Percentiles rank a stretch among this genome's conserved stretches.
phyloP scores from a whole-genome alignment of 1,140 invertebrate species.

The Cotesia vestalis region DNA sequence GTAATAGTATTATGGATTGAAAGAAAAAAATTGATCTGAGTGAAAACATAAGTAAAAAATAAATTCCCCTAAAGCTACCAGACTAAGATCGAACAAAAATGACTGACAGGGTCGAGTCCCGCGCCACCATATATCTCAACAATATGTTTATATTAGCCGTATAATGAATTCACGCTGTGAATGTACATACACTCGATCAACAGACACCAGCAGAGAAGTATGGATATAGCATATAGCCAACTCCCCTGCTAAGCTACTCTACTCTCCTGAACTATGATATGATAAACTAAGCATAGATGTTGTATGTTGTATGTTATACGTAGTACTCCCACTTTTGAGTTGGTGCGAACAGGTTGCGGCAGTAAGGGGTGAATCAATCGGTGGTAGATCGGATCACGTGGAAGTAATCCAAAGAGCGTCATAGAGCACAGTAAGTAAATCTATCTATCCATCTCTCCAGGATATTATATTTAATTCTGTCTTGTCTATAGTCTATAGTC shows the following conservation, averaged over 20 bases:
- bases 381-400: constrained; percentile 45
- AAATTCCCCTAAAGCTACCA: not conserved
- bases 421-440: constrained; percentile 36
- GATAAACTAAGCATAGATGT: too few species aligned
- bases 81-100: constrained; percentile 13
- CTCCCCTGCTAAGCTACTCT: not conserved
- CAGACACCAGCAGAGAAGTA: not conserved
- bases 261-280: not conserved
- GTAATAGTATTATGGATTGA: too few species aligned
- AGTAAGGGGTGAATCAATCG: constrained; percentile 36
- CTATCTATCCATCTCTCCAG: constrained; percentile 16
- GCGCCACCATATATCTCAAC: constrained; percentile 35
- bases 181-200: constrained; percentile 5
- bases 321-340: constrained; percentile 39
- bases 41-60: not conserved
- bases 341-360: constrained; percentile 56
- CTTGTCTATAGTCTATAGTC: not conserved
- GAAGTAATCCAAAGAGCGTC: constrained; percentile 19
- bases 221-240: constrained; percentile 13
- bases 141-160: constrained; percentile 66
- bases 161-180: constrained; percentile 62
- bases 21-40: too few species aligned
- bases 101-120: constrained; percentile 46
- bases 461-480: too few species aligned
- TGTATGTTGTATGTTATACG: too few species aligned